Base-by-base conservation (phyloP, 2,113 vertebrate species). In the Periophthalmus modestus region DNA sequence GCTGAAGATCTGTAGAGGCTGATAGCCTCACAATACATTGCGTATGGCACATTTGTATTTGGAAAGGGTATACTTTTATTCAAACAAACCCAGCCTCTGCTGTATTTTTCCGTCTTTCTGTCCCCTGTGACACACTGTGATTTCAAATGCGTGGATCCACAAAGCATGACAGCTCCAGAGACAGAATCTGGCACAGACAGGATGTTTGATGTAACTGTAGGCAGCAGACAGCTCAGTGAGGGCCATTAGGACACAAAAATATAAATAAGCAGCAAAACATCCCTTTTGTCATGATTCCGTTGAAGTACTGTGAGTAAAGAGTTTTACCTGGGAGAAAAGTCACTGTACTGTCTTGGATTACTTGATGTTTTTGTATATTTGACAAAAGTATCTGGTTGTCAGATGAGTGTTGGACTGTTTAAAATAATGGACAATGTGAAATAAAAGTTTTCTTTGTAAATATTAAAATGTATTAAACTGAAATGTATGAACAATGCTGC, bases 401-500 rank as follows among this genome's bases (percentile, higher is more conserved):
- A 68, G 73, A 84, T 72, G 58, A 84, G 72, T 68, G 74, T 80
- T 66, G 65, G 67, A 66, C 23, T 82, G 75, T 85, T 82, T 88
- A 52, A 83, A 66, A 81, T 72, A 71, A 77, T 76, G 73, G 79
- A 80, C 24, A 71, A 52, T 71, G 52, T 50, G 78, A 28, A n/a
- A 55, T 78, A 50, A 85, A 68, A 77, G 81, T 82, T 79, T 85
- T 83, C 72, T 88, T 77, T 85, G 77, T 77, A 82, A 78, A 82
- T 84, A 73, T 82, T 52, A 75, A 76, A 39, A 80, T 75, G 54
- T 76, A 66, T 77, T 55, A 77, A 77, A 28, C 28, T 28, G 28
- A 21, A 66, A 15, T 12, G 28, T 28, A 28, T 48, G 47, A 48
- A 43, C 39, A 2, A 43, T 43, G 39, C 39, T 43, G 39, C 39